Percentiles rank a stretch among this genome's conserved stretches.
Conservation (phyloP, 1,140 invertebrate genomes). For the Diorhabda elongata region DNA sequence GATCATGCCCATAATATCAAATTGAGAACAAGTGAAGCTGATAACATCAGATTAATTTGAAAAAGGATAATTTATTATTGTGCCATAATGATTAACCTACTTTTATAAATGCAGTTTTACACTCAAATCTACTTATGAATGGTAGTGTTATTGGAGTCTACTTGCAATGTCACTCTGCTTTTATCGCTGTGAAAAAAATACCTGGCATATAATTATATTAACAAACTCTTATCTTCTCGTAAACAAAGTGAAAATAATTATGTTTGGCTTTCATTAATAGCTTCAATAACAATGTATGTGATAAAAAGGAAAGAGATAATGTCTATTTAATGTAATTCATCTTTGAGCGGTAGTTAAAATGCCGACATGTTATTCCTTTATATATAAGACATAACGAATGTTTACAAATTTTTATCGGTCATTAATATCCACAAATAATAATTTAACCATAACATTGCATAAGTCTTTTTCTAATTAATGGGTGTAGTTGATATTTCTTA, state of each 20-base stretch:
- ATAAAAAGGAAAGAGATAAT: background rate
- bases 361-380: background rate
- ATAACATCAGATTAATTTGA: no score
- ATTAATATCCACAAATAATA: background rate
- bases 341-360: background rate
- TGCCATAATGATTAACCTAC: no score
- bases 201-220: background rate
- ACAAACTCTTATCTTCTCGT: background rate
- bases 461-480: no score
- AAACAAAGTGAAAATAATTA: background rate
- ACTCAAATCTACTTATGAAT: no score
- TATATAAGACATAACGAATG: background rate
- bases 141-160: no score
- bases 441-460: no score
- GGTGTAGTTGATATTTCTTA: no score
- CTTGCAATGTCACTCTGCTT: no score
- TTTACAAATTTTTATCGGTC: background rate
- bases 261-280: background rate
- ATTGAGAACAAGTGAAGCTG: no score
- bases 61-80: no score
- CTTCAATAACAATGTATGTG: slow-evolving; percentile 3
- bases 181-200: background rate
- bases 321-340: background rate
- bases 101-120: no score
- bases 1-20: no score